Evolutionary conservation across 2,797 vertebrate genomes (phyloP).

Genomic region (Danio tinwini): DNA sequence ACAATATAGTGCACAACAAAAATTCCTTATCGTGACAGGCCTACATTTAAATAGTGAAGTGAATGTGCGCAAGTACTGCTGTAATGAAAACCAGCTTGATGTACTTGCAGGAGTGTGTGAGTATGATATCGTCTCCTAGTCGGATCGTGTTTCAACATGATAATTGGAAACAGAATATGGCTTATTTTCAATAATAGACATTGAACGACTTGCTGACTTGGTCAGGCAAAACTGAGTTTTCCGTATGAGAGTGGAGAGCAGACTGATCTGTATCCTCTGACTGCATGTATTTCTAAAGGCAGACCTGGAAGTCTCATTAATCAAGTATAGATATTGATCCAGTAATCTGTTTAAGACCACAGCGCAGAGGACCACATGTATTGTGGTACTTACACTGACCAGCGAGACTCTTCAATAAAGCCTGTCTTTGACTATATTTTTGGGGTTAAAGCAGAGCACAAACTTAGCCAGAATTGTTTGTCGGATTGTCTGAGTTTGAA

Average conservation of each 20-base stretch:
- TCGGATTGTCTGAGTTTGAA: neutral
- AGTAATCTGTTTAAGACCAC: slow-evolving; percentile 49
- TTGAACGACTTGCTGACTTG: slow-evolving; percentile 27
- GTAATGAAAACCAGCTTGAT: no score
- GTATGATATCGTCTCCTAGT: neutral
- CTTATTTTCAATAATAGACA: slow-evolving; percentile 12
- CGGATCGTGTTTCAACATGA: slow-evolving; percentile 9
- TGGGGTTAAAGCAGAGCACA: slow-evolving; percentile 1
- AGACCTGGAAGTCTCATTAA: slow-evolving; percentile 50
- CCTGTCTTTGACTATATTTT: slow-evolving; percentile 7
- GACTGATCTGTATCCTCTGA: slow-evolving; percentile 17
- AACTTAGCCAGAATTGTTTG: neutral
- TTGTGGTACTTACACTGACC: slow-evolving; percentile 4
- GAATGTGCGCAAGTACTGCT: neutral
- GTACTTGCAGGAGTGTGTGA: neutral
- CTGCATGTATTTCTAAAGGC: slow-evolving; percentile 34
- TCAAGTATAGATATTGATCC: slow-evolving; percentile 53
- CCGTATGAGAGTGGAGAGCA: neutral
- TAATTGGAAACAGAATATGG: slow-evolving; percentile 20
- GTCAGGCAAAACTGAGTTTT: neutral
- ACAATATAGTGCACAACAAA: no score
- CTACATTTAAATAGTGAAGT: neutral
- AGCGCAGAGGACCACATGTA: slow-evolving; percentile 22
- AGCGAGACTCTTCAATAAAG: slow-evolving; percentile 12
- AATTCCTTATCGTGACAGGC: no score